Percentiles rank a stretch among this genome's conserved stretches.
Conservation (phyloP, 2,888 invertebrate genomes). For the Meteorus cinctellus region DNA sequence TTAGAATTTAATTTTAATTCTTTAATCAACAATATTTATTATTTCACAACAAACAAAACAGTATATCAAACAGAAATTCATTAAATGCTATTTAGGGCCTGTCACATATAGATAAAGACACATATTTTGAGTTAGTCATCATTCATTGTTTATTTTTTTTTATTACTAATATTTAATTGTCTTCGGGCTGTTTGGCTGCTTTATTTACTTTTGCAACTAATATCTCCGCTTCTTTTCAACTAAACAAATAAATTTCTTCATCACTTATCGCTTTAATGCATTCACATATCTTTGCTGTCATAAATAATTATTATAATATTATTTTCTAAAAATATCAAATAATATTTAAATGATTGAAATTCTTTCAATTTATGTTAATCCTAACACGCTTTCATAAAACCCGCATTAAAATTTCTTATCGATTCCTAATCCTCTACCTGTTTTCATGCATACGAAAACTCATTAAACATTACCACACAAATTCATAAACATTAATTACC, state of each 20-base stretch:
- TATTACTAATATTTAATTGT: slow-evolving; percentile 39
- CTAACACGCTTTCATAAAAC: slow-evolving; percentile 31
- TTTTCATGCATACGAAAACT: slow-evolving; percentile 8
- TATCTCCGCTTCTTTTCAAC: slow-evolving; percentile 5
- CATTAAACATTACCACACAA: neutral
- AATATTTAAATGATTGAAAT: neutral
- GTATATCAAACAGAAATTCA: neutral
- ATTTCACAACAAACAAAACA: slow-evolving; percentile 1
- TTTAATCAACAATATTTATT: neutral
- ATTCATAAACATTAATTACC: slow-evolving; percentile 20
- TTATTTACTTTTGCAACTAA: too few species aligned
- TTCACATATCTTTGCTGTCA: slow-evolving; percentile 21
- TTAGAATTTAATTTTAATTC: slow-evolving; percentile 10
- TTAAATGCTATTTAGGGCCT: slow-evolving; percentile 48
- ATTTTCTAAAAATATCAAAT: slow-evolving; percentile 12
- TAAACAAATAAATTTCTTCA: slow-evolving; percentile 39
- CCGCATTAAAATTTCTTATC: slow-evolving; percentile 24
- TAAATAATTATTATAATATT: slow-evolving; percentile 20
- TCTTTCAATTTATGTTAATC: neutral
- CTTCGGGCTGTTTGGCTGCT: neutral
- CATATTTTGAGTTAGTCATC: slow-evolving; percentile 69
- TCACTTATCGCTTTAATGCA: slow-evolving; percentile 38
- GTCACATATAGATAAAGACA: slow-evolving; percentile 56
- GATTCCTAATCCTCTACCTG: slow-evolving; percentile 5
- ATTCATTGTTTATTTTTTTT: slow-evolving; percentile 50